phyloP scores from a whole-genome alignment of 2,797 vertebrate genomes.

The Gallirallus australis region DNA sequence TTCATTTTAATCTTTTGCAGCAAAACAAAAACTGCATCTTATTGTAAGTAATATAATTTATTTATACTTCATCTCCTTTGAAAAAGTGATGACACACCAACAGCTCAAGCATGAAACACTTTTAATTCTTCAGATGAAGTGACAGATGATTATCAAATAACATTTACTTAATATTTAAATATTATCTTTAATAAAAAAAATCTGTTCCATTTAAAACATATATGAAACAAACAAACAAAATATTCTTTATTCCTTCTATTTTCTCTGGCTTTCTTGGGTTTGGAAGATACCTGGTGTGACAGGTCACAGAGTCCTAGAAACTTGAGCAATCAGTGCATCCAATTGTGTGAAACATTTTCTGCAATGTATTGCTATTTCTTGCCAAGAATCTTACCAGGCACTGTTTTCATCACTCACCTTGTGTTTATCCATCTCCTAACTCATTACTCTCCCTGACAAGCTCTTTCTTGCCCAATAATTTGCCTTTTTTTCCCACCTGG shows the following conservation, averaged over 20 bases:
- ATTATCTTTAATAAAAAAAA: background rate
- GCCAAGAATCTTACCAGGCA: conserved; percentile 28
- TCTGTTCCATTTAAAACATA: background rate
- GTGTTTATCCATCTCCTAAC: conserved; percentile 59
- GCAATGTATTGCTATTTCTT: background rate
- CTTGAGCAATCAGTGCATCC: conserved; percentile 1
- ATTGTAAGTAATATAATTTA: conserved; percentile 76
- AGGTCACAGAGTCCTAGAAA: background rate
- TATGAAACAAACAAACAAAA: background rate
- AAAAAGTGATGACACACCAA: conserved; percentile 66
- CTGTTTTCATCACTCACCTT: conserved; percentile 51
- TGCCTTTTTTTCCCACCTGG: background rate
- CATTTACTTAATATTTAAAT: conserved; percentile 49
- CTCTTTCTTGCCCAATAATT: conserved; percentile 41
- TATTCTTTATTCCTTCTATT: background rate
- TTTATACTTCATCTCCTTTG: conserved; percentile 76
- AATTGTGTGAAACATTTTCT: background rate
- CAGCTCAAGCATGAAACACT: conserved; percentile 71
- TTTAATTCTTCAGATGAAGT: conserved; percentile 69
- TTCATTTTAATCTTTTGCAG: conserved; percentile 55
- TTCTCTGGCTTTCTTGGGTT: background rate
- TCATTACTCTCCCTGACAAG: conserved; percentile 54
- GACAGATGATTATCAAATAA: conserved; percentile 65
- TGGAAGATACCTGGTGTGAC: background rate
- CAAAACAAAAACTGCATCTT: conserved; percentile 75